Percentiles rank a stretch among this genome's conserved stretches.
These are phyloP conservation scores for Istiophorus platypterus DNA, from an alignment of 2,113 vertebrate species.

Conservation along the genomic window DNA sequence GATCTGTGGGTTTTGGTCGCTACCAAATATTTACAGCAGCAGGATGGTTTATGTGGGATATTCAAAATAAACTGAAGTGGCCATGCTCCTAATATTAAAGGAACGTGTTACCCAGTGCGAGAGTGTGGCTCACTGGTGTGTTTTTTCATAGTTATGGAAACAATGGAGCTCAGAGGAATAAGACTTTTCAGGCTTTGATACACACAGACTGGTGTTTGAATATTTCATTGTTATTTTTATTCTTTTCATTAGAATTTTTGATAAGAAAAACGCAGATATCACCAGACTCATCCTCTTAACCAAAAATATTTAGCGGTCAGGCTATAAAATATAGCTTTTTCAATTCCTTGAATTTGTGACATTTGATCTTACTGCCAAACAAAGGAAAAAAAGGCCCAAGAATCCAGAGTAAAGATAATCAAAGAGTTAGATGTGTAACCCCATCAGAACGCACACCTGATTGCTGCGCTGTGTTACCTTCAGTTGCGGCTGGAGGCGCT, in stretches of 20 bases:
- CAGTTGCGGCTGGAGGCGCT: slow-evolving; percentile 96
- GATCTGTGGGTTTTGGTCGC: background rate
- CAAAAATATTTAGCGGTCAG: background rate
- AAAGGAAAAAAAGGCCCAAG: too few species aligned
- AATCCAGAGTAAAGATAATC: background rate
- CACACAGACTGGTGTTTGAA: background rate
- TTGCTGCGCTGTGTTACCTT: background rate
- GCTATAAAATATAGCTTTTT: background rate
- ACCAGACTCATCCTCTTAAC: background rate
- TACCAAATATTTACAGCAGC: background rate
- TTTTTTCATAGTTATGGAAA: too few species aligned
- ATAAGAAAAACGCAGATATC: background rate
- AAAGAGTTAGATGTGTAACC: background rate
- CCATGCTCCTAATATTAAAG: too few species aligned
- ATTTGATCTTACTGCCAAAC: background rate
- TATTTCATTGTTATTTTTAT: background rate
- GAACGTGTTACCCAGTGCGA: too few species aligned
- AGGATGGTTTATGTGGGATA: too few species aligned
- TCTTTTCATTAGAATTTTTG: background rate
- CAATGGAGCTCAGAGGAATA: background rate
- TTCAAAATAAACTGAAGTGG: too few species aligned
- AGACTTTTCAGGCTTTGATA: background rate
- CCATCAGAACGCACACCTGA: background rate
- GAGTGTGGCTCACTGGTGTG: too few species aligned
- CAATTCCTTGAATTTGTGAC: too few species aligned